Evolutionary conservation across 1,140 invertebrate genomes (phyloP).

Genomic region (Diprion similis): DNA sequence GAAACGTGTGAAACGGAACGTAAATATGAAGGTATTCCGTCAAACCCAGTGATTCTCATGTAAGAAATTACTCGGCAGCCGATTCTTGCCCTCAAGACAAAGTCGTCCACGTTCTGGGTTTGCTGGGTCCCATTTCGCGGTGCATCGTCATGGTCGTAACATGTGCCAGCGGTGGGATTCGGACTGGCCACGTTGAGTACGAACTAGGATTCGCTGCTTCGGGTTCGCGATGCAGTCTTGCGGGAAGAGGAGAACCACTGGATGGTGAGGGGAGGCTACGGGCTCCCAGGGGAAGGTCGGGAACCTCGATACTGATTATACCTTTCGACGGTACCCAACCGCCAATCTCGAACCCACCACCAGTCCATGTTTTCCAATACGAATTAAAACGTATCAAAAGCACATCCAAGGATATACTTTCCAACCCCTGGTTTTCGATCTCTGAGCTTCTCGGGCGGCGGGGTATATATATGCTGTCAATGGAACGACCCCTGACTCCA

Average conservation of each 20-base stretch:
- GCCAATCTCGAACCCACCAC: conserved; percentile 15
- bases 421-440: conserved; percentile 13
- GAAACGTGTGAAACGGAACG: neutral
- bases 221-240: conserved; percentile 11
- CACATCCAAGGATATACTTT: conserved; percentile 25
- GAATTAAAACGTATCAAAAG: conserved; percentile 46
- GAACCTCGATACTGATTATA: conserved; percentile 42
- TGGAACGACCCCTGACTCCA: no score
- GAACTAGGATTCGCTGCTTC: conserved; percentile 4
- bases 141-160: no score
- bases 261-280: conserved; percentile 16
- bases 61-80: no score
- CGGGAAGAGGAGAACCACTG: conserved; percentile 6
- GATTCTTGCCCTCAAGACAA: no score
- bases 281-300: conserved; percentile 18
- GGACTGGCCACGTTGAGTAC: no score
- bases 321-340: conserved; percentile 15
- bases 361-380: conserved; percentile 38
- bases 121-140: no score
- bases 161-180: no score
- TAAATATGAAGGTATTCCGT: neutral
- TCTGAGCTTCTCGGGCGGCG: no score
- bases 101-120: no score
- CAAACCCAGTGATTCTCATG: neutral
- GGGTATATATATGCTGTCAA: no score